Percentiles rank a stretch among this genome's conserved stretches.
These are phyloP conservation scores for Neoitamus cyanurus DNA, from an alignment of 2,888 invertebrate genomes.

Conservation along the genomic window DNA sequence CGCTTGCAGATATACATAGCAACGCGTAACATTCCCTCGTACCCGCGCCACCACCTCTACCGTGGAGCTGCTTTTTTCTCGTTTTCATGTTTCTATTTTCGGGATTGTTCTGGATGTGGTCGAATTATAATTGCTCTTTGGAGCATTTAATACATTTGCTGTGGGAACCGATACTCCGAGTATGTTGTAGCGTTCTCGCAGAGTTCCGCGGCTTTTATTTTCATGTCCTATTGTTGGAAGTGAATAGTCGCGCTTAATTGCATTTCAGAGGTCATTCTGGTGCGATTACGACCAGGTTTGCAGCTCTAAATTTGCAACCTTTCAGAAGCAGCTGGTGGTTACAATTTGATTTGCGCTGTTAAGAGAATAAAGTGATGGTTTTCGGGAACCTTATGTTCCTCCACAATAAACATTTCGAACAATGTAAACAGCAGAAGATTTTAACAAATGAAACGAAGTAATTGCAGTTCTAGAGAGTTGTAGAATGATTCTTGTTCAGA, in stretches of 20 bases:
- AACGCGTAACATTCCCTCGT: neutral
- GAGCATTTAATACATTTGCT: conserved; percentile 21
- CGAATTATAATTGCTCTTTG: conserved; percentile 20
- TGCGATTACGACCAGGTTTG: neutral
- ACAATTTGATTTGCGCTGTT: neutral
- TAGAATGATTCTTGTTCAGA: too few species aligned
- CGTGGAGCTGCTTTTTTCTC: neutral
- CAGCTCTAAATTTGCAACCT: neutral
- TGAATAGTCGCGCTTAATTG: conserved; percentile 4
- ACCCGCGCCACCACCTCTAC: neutral
- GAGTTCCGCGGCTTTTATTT: conserved; percentile 5
- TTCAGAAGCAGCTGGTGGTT: neutral
- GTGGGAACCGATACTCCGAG: conserved; percentile 16
- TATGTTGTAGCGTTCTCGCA: neutral
- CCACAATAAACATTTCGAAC: too few species aligned
- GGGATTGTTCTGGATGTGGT: conserved; percentile 20
- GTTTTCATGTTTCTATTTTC: conserved; percentile 19
- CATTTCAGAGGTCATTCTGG: conserved; percentile 17
- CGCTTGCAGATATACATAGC: neutral
- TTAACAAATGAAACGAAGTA: too few species aligned
- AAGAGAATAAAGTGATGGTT: neutral
- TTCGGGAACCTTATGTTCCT: neutral
- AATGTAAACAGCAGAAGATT: too few species aligned
- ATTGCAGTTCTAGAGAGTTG: too few species aligned
- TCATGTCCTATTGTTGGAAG: neutral